Base-by-base conservation (phyloP, 2,797 vertebrate genomes). In the Pipistrellus pipistrellus region DNA sequence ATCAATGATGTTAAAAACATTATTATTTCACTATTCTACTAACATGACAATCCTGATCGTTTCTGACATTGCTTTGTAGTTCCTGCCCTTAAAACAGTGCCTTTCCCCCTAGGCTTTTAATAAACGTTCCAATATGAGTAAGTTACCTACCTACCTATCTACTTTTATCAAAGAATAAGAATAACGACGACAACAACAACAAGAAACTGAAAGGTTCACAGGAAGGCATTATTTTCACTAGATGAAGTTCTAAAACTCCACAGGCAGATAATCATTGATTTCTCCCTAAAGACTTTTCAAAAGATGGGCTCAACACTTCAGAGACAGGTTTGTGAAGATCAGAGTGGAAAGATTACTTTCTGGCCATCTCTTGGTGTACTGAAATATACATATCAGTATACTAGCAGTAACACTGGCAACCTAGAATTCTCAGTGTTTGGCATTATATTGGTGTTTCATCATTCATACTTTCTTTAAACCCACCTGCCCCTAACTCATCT, bases 111-210 rank as follows among this genome's bases (percentile, higher is more conserved):
- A 72, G 53, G 18, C 0, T 84, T 72, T 88, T 88, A 57, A 53
- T 77, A 6, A 82, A 72, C 55, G 9, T 23, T 41, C 41, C 9
- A 27, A 3, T 46, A 44, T 46, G 25, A 92, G n/a, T 80, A 23
- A 85, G 18, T 90, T 77, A 59, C 57, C 55, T 68, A 57, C 3
- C 48, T 44, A 46, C 14, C 4, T 46, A 44, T 21, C n/a, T 73
- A 83, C 21, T 91, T 96, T 41, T 62, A 38, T 76, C 27, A 92
- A 71, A 66, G 20, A 51, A 5, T 14, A 89, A 95, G 78, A 88
- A 85, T 44, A 18, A 75, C 14, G 12, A 62, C 25, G 27, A 62
- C 48, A 71, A 66, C 8, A 71, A 62, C 57, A 76, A n/a, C 13
- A 62, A 81, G 18, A 32, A 48, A 66, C 13, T 6, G 2, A 48